Conservation (phyloP, 2,797 vertebrate genomes). For the Typhlichthys subterraneus region DNA sequence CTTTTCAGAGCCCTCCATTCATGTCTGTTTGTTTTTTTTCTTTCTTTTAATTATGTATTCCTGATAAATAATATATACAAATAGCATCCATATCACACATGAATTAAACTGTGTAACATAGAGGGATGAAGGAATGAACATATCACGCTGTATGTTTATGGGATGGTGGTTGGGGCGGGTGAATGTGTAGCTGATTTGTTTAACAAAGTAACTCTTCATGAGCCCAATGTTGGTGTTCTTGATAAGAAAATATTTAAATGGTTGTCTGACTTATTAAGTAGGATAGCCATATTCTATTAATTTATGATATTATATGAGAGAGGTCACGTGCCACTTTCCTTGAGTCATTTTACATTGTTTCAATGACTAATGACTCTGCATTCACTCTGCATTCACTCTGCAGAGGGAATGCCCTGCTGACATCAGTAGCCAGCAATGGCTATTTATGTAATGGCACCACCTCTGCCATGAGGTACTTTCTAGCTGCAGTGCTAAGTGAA, state of each 20-base stretch:
- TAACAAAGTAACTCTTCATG: not conserved
- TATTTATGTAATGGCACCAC: not conserved
- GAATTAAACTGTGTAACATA: too few relatives aligned
- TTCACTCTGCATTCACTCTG: conserved; percentile 5
- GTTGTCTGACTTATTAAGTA: not conserved
- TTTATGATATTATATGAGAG: not conserved
- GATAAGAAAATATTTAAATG: not conserved
- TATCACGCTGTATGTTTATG: too few relatives aligned
- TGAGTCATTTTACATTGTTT: conserved; percentile 15
- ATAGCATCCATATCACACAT: too few relatives aligned
- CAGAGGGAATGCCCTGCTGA: conserved; percentile 15
- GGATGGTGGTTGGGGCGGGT: too few relatives aligned
- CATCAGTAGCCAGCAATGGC: conserved; percentile 11
- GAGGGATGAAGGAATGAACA: too few relatives aligned
- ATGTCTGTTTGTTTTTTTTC: too few relatives aligned
- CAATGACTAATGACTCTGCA: conserved; percentile 33
- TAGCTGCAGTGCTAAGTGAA: conserved; percentile 8
- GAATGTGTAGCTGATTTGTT: not conserved
- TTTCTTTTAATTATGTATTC: too few relatives aligned
- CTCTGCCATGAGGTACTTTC: not conserved
- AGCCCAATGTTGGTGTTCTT: too few relatives aligned
- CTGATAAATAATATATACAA: too few relatives aligned
- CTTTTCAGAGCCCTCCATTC: too few relatives aligned
- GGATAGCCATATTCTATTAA: not conserved
- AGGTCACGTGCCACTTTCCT: conserved; percentile 34